phyloP scores from a whole-genome alignment of 2,113 vertebrate species.

The Cinclus cinclus region DNA sequence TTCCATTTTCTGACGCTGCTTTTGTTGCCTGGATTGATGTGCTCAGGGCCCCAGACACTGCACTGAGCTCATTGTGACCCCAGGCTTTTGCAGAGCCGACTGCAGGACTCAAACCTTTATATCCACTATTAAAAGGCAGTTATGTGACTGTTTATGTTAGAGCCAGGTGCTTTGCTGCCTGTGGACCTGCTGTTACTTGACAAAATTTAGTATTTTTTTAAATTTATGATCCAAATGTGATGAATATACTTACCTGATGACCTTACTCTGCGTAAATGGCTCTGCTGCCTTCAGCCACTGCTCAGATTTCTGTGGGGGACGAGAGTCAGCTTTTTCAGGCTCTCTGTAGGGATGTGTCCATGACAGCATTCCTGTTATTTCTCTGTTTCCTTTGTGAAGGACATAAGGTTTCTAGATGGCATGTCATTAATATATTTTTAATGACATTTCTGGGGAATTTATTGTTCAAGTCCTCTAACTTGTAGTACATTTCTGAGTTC shows the following conservation, averaged over 20 bases:
- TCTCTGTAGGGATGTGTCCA: background rate
- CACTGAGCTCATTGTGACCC: background rate
- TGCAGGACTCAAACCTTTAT: background rate
- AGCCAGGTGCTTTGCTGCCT: constrained; percentile 21
- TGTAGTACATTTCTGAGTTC: background rate
- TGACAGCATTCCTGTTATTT: background rate
- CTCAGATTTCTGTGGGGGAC: fast-evolving
- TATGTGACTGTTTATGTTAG: constrained; percentile 15
- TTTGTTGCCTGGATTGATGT: background rate
- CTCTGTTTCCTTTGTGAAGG: background rate
- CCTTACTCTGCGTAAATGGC: background rate
- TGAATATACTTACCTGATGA: background rate
- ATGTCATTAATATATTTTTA: background rate
- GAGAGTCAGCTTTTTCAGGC: background rate
- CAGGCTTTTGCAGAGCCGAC: background rate
- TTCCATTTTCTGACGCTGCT: background rate
- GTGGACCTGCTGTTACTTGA: background rate
- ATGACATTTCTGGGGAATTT: background rate
- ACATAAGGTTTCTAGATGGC: background rate
- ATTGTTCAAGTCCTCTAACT: background rate
- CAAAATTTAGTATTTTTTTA: background rate
- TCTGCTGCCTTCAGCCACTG: background rate
- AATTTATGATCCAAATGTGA: background rate
- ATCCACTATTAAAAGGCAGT: constrained; percentile 20
- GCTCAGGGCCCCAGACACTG: background rate